Evolutionary conservation across 2,888 invertebrate species (phyloP), one percentile per base, ranked within the genome.

Genomic region (Osedax frankpressi): DNA sequence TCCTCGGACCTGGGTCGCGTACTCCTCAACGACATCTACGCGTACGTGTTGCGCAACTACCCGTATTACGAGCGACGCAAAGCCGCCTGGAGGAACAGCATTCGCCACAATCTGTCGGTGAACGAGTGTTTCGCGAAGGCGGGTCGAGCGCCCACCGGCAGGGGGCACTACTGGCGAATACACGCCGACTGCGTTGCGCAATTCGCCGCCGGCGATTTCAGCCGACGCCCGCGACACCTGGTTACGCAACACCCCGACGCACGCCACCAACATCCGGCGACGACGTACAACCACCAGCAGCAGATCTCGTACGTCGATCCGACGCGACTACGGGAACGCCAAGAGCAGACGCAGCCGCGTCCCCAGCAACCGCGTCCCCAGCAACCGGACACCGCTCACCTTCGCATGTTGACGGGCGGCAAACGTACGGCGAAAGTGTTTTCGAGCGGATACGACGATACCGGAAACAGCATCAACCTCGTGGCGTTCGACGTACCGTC

Each of bases 61-160:
- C 70, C 73, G 14, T 75, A 73, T 69, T 75, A 75, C 62, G 68
- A 75, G 67, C 73, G 65, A 19, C 68, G 65, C 44, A 62, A 28
- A 27, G 2, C 24, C 0, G 72, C 67, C 19, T 75, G 75, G 75
- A 27, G 75, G 14, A 75, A 75, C 60, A 68, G 69, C n/a, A 67
- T 75, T 3, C 73, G 75, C 24, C 75, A 75, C 67, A 75, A 75
- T 59, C 71, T 75, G 27, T 75, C 73, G 25, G 71, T 74, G 26
- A 73, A 75, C 26, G 73, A 73, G 63, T 75, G 75, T 28, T 75
- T 75, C 72, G 27, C 70, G 19, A 75, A 75, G 73, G 59, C 27
- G 26, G 71, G 71, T 27, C 30, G 73, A 44, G 60, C 70, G 11
- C 60, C 44, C 59, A 70, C 73, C 30, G 73, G 73, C 24, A 44